A percentile compares a stretch with the other conserved stretches of the same genome.
Conservation (phyloP, 2,888 invertebrate genomes). For the Hypena proboscidalis region DNA sequence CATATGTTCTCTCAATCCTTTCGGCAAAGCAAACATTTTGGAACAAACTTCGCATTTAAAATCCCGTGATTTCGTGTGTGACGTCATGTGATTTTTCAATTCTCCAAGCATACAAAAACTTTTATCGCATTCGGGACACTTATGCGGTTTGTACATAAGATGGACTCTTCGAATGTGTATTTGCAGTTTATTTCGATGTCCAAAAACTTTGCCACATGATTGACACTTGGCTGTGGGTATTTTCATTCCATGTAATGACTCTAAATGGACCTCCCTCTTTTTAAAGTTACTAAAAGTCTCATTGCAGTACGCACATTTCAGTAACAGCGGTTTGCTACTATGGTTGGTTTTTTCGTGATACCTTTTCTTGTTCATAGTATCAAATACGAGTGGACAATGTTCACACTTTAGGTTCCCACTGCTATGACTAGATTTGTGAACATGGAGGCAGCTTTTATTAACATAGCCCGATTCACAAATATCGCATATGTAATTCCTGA, state of each 20-base stretch:
- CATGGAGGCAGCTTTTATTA: too few relatives aligned
- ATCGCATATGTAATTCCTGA: too few relatives aligned
- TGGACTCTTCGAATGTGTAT: slow-evolving; percentile 53
- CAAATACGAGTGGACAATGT: too few relatives aligned
- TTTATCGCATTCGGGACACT: slow-evolving; percentile 70
- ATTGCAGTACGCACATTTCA: slow-evolving; percentile 51
- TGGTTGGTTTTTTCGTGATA: neutral
- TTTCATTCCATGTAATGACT: slow-evolving; percentile 35
- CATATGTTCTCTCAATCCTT: slow-evolving; percentile 48
- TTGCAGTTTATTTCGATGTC: slow-evolving; percentile 26
- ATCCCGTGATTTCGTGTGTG: slow-evolving; percentile 66
- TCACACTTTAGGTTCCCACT: too few relatives aligned
- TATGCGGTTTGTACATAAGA: slow-evolving; percentile 48
- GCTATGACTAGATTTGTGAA: too few relatives aligned
- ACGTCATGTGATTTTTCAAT: slow-evolving; percentile 54
- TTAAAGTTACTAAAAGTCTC: slow-evolving; percentile 32
- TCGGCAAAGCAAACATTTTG: neutral
- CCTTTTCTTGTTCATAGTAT: neutral
- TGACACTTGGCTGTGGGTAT: slow-evolving; percentile 41
- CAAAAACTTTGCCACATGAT: slow-evolving; percentile 56
- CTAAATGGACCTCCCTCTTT: slow-evolving; percentile 40
- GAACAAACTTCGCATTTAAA: slow-evolving; percentile 51
- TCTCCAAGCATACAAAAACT: slow-evolving; percentile 48
- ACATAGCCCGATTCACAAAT: too few relatives aligned
- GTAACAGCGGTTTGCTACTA: neutral